These are phyloP conservation scores for Coregonus clupeaformis DNA, from an alignment of 2,113 vertebrate species.

Conservation along the genomic window DNA sequence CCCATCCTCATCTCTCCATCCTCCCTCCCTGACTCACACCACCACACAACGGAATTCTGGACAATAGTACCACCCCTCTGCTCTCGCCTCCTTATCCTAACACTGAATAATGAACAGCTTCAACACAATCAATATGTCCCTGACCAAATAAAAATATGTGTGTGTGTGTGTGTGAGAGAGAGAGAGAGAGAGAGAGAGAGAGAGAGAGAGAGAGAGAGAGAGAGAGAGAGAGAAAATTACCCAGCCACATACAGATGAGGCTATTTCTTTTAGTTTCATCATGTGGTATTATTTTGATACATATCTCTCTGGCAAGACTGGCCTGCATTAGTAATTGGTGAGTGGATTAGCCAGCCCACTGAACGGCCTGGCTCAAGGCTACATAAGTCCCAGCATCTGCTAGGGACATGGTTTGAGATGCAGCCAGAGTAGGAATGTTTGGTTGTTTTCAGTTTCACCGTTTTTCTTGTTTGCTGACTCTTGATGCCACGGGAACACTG, in stretches of 20 bases:
- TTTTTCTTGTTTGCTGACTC: too few relatives aligned
- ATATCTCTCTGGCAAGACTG: constrained; percentile 47
- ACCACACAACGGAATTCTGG: too few relatives aligned
- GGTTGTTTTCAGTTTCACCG: too few relatives aligned
- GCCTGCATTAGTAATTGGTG: constrained; percentile 38
- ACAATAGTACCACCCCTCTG: too few relatives aligned
- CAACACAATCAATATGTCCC: constrained; percentile 11
- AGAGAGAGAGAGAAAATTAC: neutral
- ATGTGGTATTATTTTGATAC: constrained; percentile 60
- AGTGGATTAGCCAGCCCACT: neutral
- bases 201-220: too few relatives aligned
- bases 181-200: too few relatives aligned
- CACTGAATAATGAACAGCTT: constrained; percentile 11
- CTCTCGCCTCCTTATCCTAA: too few relatives aligned
- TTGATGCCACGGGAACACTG: too few relatives aligned
- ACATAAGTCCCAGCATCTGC: neutral
- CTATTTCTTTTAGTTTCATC: constrained; percentile 65
- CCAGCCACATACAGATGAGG: neutral
- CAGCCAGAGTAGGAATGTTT: too few relatives aligned
- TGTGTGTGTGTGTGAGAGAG: neutral
- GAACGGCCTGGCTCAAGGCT: too few relatives aligned
- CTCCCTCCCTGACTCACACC: too few relatives aligned
- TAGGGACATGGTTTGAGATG: too few relatives aligned
- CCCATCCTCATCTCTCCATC: constrained; percentile 70
- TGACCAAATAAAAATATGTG: constrained; percentile 12